Conservation (phyloP, 2,113 vertebrate species). For the Pithys albifrons region DNA sequence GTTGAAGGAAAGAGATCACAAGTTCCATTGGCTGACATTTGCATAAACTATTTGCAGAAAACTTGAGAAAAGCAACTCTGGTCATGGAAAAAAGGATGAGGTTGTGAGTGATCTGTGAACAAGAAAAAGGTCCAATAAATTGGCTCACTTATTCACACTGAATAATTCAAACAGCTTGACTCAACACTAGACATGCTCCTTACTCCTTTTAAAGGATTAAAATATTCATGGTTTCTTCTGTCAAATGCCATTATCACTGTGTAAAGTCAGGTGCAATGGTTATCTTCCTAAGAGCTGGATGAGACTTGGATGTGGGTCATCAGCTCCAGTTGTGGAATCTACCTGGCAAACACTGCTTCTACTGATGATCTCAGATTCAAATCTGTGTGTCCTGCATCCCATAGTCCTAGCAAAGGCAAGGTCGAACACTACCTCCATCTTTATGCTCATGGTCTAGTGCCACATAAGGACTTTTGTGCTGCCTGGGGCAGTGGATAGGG, state of each 20-base stretch:
- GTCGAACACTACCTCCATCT: not conserved
- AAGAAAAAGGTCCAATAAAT: constrained; percentile 59
- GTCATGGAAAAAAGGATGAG: constrained; percentile 49
- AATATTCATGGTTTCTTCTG: constrained; percentile 61
- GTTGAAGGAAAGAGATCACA: constrained; percentile 14
- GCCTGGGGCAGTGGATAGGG: not conserved
- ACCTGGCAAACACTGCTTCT: not conserved
- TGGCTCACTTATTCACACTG: constrained; percentile 68
- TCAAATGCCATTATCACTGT: constrained; percentile 44
- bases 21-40: constrained; percentile 33
- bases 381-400: not conserved
- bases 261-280: not conserved
- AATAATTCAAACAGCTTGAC: constrained; percentile 65
- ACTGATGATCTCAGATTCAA: not conserved
- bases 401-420: not conserved
- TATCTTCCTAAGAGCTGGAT: not conserved
- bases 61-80: constrained; percentile 32
- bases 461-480: not conserved
- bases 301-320: not conserved
- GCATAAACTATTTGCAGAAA: constrained; percentile 37
- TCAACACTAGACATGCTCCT: constrained; percentile 24
- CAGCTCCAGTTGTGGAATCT: not conserved
- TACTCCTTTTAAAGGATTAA: constrained; percentile 55
- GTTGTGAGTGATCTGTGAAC: constrained; percentile 55
- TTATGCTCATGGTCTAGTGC: not conserved